Conservation (phyloP, 2,888 invertebrate species). For the Xylocampa areola region DNA sequence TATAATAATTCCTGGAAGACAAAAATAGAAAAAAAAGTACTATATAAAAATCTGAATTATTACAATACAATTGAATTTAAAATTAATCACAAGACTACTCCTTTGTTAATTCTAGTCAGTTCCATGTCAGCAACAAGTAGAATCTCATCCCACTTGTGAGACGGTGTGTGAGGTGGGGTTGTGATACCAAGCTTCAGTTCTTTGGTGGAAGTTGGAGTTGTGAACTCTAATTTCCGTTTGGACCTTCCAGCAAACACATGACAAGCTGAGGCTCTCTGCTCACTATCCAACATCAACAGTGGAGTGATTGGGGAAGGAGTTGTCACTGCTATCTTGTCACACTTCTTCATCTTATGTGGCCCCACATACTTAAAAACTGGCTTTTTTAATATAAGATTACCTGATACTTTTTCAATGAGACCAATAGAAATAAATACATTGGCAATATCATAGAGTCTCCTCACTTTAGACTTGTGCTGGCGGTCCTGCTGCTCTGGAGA, state of each 20-base stretch:
- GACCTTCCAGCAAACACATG: constrained; percentile 81
- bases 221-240: constrained; percentile 86
- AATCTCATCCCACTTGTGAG: constrained; percentile 90
- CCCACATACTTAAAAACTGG: constrained; percentile 92
- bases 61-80: constrained; percentile 61
- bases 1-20: constrained; percentile 80
- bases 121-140: constrained; percentile 90
- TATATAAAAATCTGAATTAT: constrained; percentile 70
- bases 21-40: constrained; percentile 67
- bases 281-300: constrained; percentile 71
- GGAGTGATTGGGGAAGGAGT: constrained; percentile 83
- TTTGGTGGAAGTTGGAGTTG: constrained; percentile 77
- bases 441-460: constrained; percentile 94
- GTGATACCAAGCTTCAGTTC: constrained; percentile 77
- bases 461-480: constrained; percentile 91
- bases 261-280: constrained; percentile 70
- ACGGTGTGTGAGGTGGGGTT: constrained; percentile 84
- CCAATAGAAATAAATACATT: constrained; percentile 94
- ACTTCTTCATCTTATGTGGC: constrained; percentile 80
- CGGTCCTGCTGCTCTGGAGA: constrained; percentile 87
- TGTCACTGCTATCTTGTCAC: constrained; percentile 69
- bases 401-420: constrained; percentile 92
- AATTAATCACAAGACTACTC: constrained; percentile 76
- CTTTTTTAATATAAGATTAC: constrained; percentile 90
- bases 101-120: constrained; percentile 88